Evolutionary conservation across 2,113 vertebrate species (phyloP).

Genomic region (Nothoprocta pentlandii): DNA sequence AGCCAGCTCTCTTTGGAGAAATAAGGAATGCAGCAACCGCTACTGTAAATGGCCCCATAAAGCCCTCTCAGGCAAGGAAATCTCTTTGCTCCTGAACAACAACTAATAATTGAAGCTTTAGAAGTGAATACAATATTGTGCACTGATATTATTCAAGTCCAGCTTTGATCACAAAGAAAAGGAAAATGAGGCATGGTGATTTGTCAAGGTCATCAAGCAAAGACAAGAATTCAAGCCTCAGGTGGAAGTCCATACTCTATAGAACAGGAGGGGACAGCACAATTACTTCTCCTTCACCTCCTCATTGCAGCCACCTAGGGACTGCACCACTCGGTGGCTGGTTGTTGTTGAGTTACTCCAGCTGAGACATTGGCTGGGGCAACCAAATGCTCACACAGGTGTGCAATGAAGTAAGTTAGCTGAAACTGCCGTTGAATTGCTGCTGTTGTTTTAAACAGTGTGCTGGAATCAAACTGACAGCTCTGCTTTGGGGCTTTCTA

Average conservation of each 20-base stretch:
- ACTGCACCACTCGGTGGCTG: not conserved
- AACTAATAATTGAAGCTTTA: not conserved
- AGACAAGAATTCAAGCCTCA: not conserved
- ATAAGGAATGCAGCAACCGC: not conserved
- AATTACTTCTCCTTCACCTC: not conserved
- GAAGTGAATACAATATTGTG: no score
- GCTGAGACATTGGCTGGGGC: not conserved
- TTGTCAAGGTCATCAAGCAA: not conserved
- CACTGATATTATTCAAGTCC: not conserved
- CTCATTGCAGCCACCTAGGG: not conserved
- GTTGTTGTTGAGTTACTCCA: not conserved
- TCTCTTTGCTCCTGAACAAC: not conserved
- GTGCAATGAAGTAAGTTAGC: not conserved
- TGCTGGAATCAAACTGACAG: not conserved
- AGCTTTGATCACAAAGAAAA: not conserved
- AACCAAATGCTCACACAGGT: not conserved
- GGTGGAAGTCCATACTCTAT: not conserved
- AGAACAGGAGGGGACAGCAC: not conserved
- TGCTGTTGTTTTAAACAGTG: not conserved
- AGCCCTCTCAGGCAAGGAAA: not conserved
- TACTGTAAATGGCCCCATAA: not conserved
- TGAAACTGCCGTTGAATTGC: not conserved
- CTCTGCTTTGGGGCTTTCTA: not conserved
- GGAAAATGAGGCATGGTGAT: accelerated
- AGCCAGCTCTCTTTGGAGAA: not conserved